phyloP scores from a whole-genome alignment of 2,888 invertebrate species.

The Dione juno region DNA sequence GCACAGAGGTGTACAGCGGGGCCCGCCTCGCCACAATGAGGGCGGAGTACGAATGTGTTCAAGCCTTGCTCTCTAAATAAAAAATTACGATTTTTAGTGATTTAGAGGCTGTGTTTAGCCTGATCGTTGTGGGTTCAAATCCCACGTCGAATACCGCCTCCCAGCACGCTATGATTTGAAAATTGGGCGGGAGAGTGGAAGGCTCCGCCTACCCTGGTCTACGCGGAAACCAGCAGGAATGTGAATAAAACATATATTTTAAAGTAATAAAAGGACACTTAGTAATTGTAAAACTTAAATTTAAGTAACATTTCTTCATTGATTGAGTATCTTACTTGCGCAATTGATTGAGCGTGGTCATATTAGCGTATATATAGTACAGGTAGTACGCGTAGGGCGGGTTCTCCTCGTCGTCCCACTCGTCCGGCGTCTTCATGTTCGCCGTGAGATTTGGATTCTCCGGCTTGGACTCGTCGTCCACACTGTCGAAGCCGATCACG shows the following conservation, averaged over 20 bases:
- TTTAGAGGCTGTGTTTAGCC: too few species aligned
- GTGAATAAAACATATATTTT: too few species aligned
- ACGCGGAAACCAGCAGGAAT: too few species aligned
- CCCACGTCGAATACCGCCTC: too few species aligned
- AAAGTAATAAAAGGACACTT: too few species aligned
- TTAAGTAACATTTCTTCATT: neutral
- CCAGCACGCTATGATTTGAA: too few species aligned
- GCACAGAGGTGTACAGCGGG: constrained; percentile 97
- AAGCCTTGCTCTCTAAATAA: constrained; percentile 91
- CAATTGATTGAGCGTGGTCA: constrained; percentile 97
- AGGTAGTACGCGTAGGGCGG: constrained; percentile 99
- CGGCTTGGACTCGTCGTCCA: constrained; percentile 99
- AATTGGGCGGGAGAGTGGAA: too few species aligned
- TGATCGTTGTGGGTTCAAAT: too few species aligned
- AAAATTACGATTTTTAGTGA: too few species aligned
- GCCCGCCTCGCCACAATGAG: constrained; percentile 99
- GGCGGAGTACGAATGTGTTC: constrained; percentile 96
- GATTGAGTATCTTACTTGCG: constrained; percentile 86
- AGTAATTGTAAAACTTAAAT: neutral
- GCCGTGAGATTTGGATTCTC: constrained; percentile 96
- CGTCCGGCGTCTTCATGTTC: constrained; percentile 90
- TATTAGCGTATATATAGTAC: constrained; percentile 99
- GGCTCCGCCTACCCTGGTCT: too few species aligned
- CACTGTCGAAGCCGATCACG: constrained; percentile 99
- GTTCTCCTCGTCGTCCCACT: constrained; percentile 96